phyloP scores from a whole-genome alignment of 2,888 invertebrate genomes.

The Actias luna region DNA sequence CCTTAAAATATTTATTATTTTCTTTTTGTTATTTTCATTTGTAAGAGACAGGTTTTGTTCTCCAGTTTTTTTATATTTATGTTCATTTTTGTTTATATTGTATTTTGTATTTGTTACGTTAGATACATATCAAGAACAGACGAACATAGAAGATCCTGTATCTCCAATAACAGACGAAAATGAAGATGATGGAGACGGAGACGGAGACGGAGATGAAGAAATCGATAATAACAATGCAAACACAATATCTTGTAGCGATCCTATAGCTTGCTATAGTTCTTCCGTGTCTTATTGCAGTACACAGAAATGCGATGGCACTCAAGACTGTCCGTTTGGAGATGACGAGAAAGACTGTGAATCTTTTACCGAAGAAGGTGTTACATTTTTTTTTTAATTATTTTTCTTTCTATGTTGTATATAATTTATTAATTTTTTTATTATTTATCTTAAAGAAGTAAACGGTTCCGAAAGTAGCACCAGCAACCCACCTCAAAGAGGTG shows the following conservation, averaged over 20 bases:
- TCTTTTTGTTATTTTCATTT: not conserved
- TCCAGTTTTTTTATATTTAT: not conserved
- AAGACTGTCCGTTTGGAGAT: slow-evolving; percentile 38
- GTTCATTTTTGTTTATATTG: slow-evolving; percentile 4
- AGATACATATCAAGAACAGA: not conserved
- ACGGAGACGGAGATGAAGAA: not conserved
- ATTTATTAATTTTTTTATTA: slow-evolving; percentile 23
- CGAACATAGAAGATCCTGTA: not conserved
- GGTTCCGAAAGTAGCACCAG: not conserved
- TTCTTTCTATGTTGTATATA: slow-evolving; percentile 16
- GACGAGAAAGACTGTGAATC: slow-evolving; percentile 35
- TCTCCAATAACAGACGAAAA: not conserved
- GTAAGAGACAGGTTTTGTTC: not conserved
- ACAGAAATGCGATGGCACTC: slow-evolving; percentile 32
- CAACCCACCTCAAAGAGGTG: slow-evolving; percentile 2
- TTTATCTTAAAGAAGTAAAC: slow-evolving; percentile 14
- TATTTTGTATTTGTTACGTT: not conserved
- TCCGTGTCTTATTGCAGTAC: slow-evolving; percentile 29
- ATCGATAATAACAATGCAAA: not conserved
- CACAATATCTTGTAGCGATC: slow-evolving; percentile 18
- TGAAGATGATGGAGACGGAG: not conserved
- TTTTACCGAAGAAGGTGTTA: slow-evolving; percentile 7
- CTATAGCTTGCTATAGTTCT: slow-evolving; percentile 30
- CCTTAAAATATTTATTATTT: not conserved
- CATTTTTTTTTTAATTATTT: slow-evolving; percentile 22